A percentile compares a stretch with the other conserved stretches of the same genome.
phyloP scores from a whole-genome alignment of 92 coral and sea anemone species.

The Epizoanthus illoricatus region DNA sequence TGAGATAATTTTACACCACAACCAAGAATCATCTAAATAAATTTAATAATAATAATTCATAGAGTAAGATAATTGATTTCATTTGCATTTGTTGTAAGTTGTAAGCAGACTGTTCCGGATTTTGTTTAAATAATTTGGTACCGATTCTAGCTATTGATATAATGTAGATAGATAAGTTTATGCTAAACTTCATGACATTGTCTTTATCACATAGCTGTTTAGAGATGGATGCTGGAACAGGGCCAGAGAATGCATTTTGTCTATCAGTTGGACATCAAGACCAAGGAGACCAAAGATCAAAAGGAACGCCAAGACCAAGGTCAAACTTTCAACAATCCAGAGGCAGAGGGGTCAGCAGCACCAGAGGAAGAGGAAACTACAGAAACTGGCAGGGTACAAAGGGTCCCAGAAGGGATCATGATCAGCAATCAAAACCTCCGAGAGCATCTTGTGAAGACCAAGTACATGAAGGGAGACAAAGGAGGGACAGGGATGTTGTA shows the following conservation, averaged over 20 bases:
- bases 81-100: no score
- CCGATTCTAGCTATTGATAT: no score
- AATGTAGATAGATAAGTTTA: no score
- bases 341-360: conserved; percentile 1
- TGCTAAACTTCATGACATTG: background rate
- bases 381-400: conserved; percentile 24
- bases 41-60: no score
- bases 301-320: background rate
- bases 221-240: conserved; percentile 8
- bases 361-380: background rate
- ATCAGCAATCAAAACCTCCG: conserved; percentile 13
- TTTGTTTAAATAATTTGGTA: no score
- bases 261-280: background rate
- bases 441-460: background rate
- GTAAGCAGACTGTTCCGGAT: no score
- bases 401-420: background rate
- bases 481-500: conserved; percentile 24
- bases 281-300: conserved; percentile 5
- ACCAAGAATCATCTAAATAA: no score
- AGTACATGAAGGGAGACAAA: background rate
- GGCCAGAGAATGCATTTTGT: background rate
- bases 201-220: background rate
- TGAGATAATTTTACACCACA: no score
- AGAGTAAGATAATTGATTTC: no score
- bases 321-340: background rate